Evolutionary conservation across 2,888 invertebrate species (phyloP), one percentile per base, ranked within the genome.

Genomic region (Mesopsocus fuscifrons): DNA sequence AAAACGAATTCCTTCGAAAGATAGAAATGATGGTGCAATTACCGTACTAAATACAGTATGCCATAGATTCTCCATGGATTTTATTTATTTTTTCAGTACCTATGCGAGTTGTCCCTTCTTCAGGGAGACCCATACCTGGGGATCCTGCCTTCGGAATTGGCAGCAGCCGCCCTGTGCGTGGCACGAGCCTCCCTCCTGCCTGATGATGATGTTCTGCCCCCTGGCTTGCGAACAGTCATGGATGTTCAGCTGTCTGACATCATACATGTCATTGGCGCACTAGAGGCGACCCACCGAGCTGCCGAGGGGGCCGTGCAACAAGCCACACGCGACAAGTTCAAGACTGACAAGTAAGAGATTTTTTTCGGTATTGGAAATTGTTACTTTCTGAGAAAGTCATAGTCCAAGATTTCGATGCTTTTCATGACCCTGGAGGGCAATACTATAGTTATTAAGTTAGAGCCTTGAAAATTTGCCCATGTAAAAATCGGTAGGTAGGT

Each of bases 251-350:
- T 77, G 20, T 62, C 63, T 6, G 65, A 85, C 48, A 65, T 92
- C 45, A 68, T 69, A 49, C 63, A 69, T 15, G 77, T 83, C 49
- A 64, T 87, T 44, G 61, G 69, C 21, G 68, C 75, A 54, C 66
- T 91, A 45, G 71, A 74, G 45, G 68, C 71, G 52, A 71, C 82
- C 11, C 85, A 84, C 57, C 58, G 65, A 41, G 72, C 72, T 54
- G 79, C 84, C 2, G 59, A 68, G 5, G 64, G 61, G 32, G 67
- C 76, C 51, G 71, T 73, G 31, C 87, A 89, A 57, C 82, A 82
- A 58, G 87, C 91, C 40, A 80, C 91, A 49, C 73, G 76, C 50
- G 89, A 91, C 56, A 94, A 92, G 64, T 94, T 88, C 65, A 83
- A 77, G 34, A 18, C 38, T 21, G 38, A 38, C 4, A 38, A 38